A percentile compares a stretch with the other conserved stretches of the same genome.
phyloP scores from a whole-genome alignment of 2,113 vertebrate species.

The Sylvia atricapilla region DNA sequence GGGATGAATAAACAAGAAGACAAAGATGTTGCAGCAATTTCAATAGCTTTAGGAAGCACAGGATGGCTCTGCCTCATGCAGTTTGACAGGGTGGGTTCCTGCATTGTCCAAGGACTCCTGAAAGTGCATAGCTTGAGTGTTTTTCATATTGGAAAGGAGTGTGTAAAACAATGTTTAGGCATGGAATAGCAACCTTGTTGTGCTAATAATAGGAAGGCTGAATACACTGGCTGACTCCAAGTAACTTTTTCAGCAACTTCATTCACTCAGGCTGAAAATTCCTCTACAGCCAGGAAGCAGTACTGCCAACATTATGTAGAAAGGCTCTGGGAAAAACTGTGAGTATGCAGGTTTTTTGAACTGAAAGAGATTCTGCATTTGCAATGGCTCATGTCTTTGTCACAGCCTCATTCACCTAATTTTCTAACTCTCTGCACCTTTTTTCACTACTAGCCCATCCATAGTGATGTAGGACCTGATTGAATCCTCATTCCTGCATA shows the following conservation, averaged over 20 bases:
- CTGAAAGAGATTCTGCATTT: not conserved
- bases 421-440: not conserved
- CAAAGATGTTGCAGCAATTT: not conserved
- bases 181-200: not conserved
- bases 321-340: not conserved
- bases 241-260: not conserved
- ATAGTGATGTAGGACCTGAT: no score
- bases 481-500: not conserved
- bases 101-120: not conserved
- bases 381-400: not conserved
- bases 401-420: not conserved
- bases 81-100: not conserved
- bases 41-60: not conserved
- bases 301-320: not conserved
- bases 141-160: not conserved
- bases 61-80: not conserved
- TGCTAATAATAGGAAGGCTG: not conserved
- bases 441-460: not conserved
- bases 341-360: not conserved
- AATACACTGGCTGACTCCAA: not conserved
- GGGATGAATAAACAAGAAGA: not conserved
- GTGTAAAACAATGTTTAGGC: not conserved
- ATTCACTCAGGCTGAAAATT: not conserved
- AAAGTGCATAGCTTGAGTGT: not conserved
- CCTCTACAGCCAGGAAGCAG: not conserved